Conservation (phyloP, 2,797 vertebrate genomes). For the Rhyacichthys aspro region DNA sequence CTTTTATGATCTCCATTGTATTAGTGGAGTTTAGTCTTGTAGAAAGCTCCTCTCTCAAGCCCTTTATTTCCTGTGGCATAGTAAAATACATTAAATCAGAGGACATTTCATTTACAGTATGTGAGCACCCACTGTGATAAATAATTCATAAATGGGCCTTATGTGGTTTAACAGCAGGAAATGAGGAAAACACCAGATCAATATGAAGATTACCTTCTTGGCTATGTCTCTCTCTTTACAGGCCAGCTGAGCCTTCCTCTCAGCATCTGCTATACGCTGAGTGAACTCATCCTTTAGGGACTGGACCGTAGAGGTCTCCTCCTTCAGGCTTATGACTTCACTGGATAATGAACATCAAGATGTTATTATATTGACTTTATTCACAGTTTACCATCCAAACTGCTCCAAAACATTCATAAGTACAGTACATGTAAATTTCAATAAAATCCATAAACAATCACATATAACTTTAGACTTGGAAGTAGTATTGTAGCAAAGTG, state of each 20-base stretch:
- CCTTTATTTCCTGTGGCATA: conserved; percentile 88
- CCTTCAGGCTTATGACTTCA: conserved; percentile 92
- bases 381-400: background rate
- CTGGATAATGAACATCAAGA: conserved; percentile 70
- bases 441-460: no score
- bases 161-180: background rate
- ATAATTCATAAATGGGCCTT: background rate
- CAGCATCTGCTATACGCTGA: conserved; percentile 94
- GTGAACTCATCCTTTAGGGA: conserved; percentile 96
- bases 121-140: background rate
- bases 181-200: background rate
- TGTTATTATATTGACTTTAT: background rate
- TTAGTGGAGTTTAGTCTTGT: conserved; percentile 90
- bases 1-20: conserved; percentile 91
- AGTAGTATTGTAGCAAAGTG: background rate
- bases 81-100: conserved; percentile 7
- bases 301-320: conserved; percentile 91
- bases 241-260: conserved; percentile 93
- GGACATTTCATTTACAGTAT: background rate
- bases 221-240: conserved; percentile 97
- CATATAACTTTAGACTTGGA: background rate
- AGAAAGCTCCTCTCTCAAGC: conserved; percentile 90
- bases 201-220: conserved; percentile 86
- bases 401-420: no score
- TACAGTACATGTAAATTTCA: no score